Percentiles rank a stretch among this genome's conserved stretches.
phyloP scores from a whole-genome alignment of 2,888 invertebrate species.

The Napeogenes sylphis region DNA sequence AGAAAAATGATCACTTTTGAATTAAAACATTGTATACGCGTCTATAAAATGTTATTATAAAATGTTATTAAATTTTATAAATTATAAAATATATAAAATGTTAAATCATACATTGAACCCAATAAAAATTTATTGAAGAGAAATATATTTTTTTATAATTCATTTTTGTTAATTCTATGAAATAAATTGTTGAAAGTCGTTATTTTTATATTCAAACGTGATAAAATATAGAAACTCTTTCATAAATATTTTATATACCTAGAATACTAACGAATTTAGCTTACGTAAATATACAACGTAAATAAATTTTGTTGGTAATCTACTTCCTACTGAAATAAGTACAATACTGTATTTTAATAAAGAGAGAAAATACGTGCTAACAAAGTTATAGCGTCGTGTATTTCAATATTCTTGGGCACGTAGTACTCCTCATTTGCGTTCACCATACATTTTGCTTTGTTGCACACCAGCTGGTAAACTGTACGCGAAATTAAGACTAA shows the following conservation, averaged over 20 bases:
- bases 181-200: too few species aligned
- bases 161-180: too few species aligned
- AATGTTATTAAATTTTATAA: too few species aligned
- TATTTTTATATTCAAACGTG: too few species aligned
- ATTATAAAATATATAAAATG: too few species aligned
- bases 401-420: constrained; percentile 40
- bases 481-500: constrained; percentile 63
- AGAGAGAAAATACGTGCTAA: constrained; percentile 28
- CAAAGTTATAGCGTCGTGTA: constrained; percentile 38
- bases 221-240: background rate
- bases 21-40: background rate
- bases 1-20: constrained; percentile 19
- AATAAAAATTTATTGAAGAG: background rate
- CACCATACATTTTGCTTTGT: constrained; percentile 64
- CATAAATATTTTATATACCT: background rate
- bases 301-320: background rate
- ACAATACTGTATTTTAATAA: constrained; percentile 31
- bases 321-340: constrained; percentile 14
- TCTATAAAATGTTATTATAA: background rate
- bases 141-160: too few species aligned
- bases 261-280: too few species aligned
- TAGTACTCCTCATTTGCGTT: constrained; percentile 62
- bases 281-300: background rate
- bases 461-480: constrained; percentile 44
- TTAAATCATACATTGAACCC: too few species aligned